Percentiles rank a stretch among this genome's conserved stretches.
phyloP scores from a whole-genome alignment of 2,888 invertebrate genomes.

The Notodonta ziczac region DNA sequence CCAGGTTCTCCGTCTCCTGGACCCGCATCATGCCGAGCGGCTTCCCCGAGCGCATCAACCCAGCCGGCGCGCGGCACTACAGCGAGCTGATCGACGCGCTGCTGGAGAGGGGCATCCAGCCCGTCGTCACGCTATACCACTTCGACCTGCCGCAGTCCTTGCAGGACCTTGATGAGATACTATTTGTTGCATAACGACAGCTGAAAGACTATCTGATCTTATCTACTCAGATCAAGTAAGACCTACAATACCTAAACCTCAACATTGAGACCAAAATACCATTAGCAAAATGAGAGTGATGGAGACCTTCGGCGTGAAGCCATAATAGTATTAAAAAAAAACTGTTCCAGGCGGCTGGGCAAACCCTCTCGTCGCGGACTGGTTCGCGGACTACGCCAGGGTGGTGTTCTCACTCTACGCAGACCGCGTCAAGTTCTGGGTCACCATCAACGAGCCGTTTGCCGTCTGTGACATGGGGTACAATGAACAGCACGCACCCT shows the following conservation, averaged over 20 bases:
- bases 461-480: conserved; percentile 31
- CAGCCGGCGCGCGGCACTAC: conserved; percentile 85
- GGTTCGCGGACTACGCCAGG: conserved; percentile 83
- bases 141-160: conserved; percentile 66
- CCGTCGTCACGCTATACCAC: conserved; percentile 67
- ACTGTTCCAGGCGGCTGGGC: conserved; percentile 28
- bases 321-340: neutral
- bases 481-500: conserved; percentile 19
- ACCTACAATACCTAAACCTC: too few relatives aligned
- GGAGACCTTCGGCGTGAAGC: too few relatives aligned
- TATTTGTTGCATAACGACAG: neutral
- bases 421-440: conserved; percentile 86
- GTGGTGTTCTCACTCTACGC: conserved; percentile 81
- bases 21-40: conserved; percentile 86
- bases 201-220: too few relatives aligned
- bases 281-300: too few relatives aligned
- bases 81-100: conserved; percentile 71
- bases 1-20: conserved; percentile 87
- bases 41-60: conserved; percentile 81
- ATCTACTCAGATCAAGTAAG: too few relatives aligned
- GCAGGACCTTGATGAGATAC: conserved; percentile 35
- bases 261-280: too few relatives aligned
- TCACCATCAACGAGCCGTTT: conserved; percentile 88
- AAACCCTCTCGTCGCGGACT: conserved; percentile 28
- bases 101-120: conserved; percentile 43